A percentile compares a stretch with the other conserved stretches of the same genome.
Conservation (phyloP, 1,140 invertebrate genomes). For the Lepidurus couesii region DNA sequence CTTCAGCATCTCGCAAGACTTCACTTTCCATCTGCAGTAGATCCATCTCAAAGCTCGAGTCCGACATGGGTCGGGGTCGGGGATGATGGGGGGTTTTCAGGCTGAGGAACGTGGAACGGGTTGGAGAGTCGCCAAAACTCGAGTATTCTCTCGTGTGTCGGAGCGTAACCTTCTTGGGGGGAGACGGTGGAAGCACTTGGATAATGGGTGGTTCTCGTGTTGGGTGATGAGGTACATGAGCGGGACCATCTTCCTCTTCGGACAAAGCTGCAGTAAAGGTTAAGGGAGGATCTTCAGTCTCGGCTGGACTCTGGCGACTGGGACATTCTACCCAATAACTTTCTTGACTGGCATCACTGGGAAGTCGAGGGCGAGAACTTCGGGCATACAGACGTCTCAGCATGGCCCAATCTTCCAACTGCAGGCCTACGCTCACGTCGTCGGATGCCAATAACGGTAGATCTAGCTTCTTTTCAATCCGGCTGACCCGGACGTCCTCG, state of each 20-base stretch:
- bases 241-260: neutral
- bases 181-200: conserved; percentile 54
- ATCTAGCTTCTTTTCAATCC: neutral
- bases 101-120: neutral
- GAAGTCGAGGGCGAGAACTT: neutral
- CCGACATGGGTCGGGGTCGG: neutral
- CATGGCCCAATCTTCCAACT: neutral
- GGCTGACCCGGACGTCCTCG: neutral
- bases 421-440: neutral
- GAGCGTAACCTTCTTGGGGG: conserved; percentile 44
- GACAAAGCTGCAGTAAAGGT: neutral
- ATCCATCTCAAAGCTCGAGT: neutral
- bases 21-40: conserved; percentile 60
- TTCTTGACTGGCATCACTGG: neutral
- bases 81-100: neutral
- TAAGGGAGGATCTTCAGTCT: neutral
- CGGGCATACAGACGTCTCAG: neutral
- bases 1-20: conserved; percentile 78
- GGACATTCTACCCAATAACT: conserved; percentile 6
- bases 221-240: neutral
- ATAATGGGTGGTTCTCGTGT: neutral
- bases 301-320: neutral
- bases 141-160: neutral
- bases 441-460: neutral
- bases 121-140: neutral